These are phyloP conservation scores for Loriculus beryllinus DNA, from an alignment of 2,797 vertebrate species.

Conservation along the genomic window DNA sequence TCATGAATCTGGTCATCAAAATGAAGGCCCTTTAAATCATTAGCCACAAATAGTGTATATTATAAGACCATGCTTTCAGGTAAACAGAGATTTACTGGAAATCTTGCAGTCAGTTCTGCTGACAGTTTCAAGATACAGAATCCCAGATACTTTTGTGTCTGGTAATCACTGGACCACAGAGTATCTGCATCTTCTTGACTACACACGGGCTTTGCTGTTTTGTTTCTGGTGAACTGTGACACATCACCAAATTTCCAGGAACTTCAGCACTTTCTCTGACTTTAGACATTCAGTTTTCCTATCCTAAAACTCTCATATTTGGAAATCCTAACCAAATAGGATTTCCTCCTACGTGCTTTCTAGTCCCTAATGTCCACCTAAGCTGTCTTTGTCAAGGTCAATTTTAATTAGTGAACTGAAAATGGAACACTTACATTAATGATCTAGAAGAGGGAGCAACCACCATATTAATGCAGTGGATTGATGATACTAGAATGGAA, in stretches of 20 bases:
- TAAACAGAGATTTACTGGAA: background rate
- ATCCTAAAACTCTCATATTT: background rate
- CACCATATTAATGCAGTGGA: background rate
- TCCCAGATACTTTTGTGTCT: background rate
- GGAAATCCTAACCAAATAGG: background rate
- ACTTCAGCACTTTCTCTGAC: background rate
- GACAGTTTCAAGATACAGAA: background rate
- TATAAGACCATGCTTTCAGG: background rate
- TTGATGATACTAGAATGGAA: background rate
- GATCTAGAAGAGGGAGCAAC: background rate
- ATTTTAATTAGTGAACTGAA: constrained; percentile 17
- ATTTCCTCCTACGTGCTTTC: background rate
- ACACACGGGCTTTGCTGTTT: background rate
- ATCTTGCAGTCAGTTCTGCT: background rate
- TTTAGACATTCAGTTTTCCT: background rate
- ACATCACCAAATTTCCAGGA: background rate
- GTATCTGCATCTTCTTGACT: background rate
- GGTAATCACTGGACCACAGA: background rate
- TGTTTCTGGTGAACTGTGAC: background rate
- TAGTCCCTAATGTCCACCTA: background rate
- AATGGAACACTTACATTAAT: background rate
- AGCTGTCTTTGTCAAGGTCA: background rate
- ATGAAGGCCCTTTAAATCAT: background rate
- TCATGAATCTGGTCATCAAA: background rate
- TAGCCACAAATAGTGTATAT: background rate